Percentiles rank a stretch among this genome's conserved stretches.
Evolutionary conservation across 2,113 vertebrate genomes (phyloP).

Genomic region (Gymnogyps californianus): DNA sequence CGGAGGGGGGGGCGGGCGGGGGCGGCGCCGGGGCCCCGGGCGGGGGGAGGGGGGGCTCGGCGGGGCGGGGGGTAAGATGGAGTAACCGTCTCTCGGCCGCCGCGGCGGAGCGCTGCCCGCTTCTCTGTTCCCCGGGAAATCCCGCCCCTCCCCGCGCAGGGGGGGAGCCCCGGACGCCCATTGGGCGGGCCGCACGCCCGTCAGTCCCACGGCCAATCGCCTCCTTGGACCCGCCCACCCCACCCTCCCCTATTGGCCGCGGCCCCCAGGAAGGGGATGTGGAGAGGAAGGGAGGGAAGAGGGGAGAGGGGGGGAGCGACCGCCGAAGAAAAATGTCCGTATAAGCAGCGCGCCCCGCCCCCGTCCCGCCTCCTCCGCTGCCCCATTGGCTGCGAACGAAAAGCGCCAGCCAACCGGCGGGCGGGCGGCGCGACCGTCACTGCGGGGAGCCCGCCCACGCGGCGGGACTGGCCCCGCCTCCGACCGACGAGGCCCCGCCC

Average conservation of each 20-base stretch:
- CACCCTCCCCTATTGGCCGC: neutral
- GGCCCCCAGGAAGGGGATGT: slow-evolving; percentile 9
- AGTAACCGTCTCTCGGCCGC: slow-evolving; percentile 72
- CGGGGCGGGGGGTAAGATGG: slow-evolving; percentile 34
- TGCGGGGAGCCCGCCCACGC: neutral
- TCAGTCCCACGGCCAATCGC: neutral
- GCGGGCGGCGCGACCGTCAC: neutral
- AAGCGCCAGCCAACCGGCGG: neutral
- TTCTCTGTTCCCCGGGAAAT: slow-evolving; percentile 80
- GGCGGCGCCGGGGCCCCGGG: neutral
- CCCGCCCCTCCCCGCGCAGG: slow-evolving; percentile 70
- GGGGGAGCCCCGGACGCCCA: slow-evolving; percentile 4
- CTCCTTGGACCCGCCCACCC: neutral
- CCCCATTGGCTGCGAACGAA: neutral
- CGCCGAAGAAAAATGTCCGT: slow-evolving; percentile 5
- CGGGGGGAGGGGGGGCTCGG: neutral
- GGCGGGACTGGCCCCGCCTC: neutral
- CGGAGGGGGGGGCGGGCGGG: neutral
- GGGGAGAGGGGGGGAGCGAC: neutral
- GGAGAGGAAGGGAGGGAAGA: neutral
- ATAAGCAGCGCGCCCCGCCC: neutral
- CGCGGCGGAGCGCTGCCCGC: slow-evolving; percentile 71
- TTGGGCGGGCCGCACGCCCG: neutral
- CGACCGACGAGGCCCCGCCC: neutral
- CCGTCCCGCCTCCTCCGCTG: neutral